Conservation (phyloP, 2,797 vertebrate genomes). For the Rhabdophis nuchalis region DNA sequence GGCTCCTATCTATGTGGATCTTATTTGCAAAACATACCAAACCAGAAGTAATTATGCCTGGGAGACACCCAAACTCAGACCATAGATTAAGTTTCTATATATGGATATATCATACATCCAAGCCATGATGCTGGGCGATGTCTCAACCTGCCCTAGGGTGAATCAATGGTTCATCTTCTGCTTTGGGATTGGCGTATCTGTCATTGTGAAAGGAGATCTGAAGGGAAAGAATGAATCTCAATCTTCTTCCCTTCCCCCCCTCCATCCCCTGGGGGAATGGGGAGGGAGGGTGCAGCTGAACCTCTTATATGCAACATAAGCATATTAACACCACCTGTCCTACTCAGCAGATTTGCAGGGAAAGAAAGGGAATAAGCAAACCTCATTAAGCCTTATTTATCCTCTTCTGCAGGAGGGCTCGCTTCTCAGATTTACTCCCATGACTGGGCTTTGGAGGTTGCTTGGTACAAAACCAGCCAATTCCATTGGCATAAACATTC, state of each 20-base stretch:
- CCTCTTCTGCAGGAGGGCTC: not conserved
- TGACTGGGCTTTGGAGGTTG: not conserved
- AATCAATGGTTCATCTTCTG: not conserved
- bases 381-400: not conserved
- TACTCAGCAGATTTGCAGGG: not conserved
- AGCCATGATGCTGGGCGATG: not conserved
- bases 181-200: not conserved
- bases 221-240: not conserved
- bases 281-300: not conserved
- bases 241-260: not conserved
- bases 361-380: not conserved
- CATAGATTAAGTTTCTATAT: not conserved
- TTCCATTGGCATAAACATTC: not conserved
- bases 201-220: not conserved
- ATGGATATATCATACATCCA: not conserved
- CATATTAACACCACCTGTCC: not conserved
- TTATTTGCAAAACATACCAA: not conserved
- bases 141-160: not conserved
- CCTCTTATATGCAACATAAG: not conserved
- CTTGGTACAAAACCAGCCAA: not conserved
- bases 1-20: not conserved
- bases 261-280: not conserved
- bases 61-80: not conserved
- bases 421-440: not conserved
- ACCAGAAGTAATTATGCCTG: not conserved